A percentile compares a stretch with the other conserved stretches of the same genome.
Evolutionary conservation across 2,888 invertebrate species (phyloP).

Genomic region (Cinara cedri): DNA sequence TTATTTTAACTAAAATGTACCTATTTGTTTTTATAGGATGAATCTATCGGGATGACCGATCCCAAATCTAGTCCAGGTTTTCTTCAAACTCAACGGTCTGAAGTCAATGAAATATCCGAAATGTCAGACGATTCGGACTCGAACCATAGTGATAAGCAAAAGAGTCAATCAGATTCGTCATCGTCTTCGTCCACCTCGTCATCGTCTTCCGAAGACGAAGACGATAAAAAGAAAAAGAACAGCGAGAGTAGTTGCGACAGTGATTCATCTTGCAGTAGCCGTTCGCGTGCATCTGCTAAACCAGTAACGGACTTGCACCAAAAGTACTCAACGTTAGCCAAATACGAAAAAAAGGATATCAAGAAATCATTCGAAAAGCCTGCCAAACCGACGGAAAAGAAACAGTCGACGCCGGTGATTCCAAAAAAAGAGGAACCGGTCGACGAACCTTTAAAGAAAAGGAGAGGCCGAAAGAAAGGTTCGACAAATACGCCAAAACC

Average conservation of each 20-base stretch:
- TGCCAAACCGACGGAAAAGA: constrained; percentile 3
- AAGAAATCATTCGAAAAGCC: constrained; percentile 42
- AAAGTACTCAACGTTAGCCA: constrained; percentile 44
- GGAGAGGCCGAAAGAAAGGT: constrained; percentile 54
- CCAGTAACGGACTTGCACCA: constrained; percentile 46
- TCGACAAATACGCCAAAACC: constrained; percentile 44
- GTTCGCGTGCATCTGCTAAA: constrained; percentile 35
- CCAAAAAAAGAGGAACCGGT: background rate
- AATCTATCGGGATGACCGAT: constrained; percentile 38
- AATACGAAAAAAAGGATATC: constrained; percentile 43
- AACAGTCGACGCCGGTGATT: background rate
- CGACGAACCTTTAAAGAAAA: constrained; percentile 45
- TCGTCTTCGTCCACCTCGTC: constrained; percentile 42
- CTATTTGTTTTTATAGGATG: constrained; percentile 34
- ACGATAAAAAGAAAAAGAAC: constrained; percentile 42
- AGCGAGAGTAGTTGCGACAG: constrained; percentile 44
- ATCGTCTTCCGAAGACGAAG: constrained; percentile 47
- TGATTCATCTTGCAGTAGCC: constrained; percentile 51
- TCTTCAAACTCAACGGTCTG: constrained; percentile 28
- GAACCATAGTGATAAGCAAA: constrained; percentile 39
- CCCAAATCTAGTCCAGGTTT: constrained; percentile 45
- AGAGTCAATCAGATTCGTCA: constrained; percentile 32
- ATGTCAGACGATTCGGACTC: constrained; percentile 53
- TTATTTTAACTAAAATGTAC: too few species aligned
- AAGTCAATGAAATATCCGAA: constrained; percentile 41